Conservation (phyloP, 2,113 vertebrate species). For the Mirza zaza region DNA sequence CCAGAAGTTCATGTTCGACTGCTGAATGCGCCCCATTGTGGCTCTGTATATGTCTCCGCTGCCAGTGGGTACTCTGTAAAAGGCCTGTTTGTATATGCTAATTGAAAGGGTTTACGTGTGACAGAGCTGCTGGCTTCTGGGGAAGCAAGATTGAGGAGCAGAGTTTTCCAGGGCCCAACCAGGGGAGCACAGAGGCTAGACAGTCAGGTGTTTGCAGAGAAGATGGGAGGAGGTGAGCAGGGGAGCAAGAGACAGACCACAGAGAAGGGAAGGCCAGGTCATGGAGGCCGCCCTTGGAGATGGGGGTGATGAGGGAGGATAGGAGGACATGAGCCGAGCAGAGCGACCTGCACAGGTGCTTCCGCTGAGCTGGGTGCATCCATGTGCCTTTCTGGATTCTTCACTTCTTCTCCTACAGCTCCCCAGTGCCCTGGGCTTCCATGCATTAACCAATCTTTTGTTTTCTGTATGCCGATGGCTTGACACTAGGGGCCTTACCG, state of each 20-base stretch:
- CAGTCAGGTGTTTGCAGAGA: not conserved
- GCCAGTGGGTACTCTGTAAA: not conserved
- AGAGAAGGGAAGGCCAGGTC: not conserved
- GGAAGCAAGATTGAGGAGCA: not conserved
- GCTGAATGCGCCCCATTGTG: slow-evolving; percentile 59
- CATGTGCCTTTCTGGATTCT: too few relatives aligned
- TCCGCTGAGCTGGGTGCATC: not conserved
- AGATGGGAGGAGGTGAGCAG: not conserved
- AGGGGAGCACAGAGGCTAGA: not conserved
- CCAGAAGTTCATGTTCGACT: not conserved
- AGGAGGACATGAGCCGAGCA: not conserved
- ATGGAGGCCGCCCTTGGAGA: not conserved
- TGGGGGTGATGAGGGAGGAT: not conserved
- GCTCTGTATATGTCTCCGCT: not conserved
- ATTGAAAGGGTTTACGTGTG: not conserved
- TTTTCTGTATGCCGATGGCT: not conserved
- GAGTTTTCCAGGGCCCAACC: not conserved
- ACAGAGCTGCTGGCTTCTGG: not conserved
- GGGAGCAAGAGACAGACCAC: not conserved
- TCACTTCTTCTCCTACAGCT: not conserved
- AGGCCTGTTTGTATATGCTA: slow-evolving; percentile 37
- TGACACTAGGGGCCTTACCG: not conserved
- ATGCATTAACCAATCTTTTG: not conserved
- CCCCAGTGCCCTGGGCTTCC: rapidly evolving
- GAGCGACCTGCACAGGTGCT: not conserved